Base-by-base conservation (phyloP, 2,113 vertebrate species). In the Hemichromis elongatus region DNA sequence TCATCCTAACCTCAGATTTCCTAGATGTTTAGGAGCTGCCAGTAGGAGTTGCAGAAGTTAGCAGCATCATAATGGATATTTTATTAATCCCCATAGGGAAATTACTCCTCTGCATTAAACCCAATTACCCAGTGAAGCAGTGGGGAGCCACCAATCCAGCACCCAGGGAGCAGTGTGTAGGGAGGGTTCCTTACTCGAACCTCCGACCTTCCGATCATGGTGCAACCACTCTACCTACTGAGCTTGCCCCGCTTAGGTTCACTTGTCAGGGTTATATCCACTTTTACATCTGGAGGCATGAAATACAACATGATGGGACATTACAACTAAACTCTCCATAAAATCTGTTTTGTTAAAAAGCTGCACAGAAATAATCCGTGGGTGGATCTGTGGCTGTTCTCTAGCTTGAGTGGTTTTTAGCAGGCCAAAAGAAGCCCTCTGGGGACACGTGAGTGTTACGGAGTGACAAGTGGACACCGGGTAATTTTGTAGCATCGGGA, bases 401-500 rank as follows among this genome's bases (percentile, higher is more conserved):
- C 19, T 9, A 14, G n/a, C 68, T 81, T 3, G 5, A 81, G 80
- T 47, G 79, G 13, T 68, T 89, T 90, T 82, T 33, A 63, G 55
- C 7, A 3, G 52, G 80, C 77, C 79, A 8, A 68, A 83, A 50
- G 73, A 78, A 42, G 21, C 79, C 53, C 55, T 86, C 56, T 19
- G 56, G 77, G 63, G 14, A 30, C 37, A 81, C 70, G 35, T 21
- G 73, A 83, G 81, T 55, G 24, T 83, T 80, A 40, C 14, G 24
- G 55, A 82, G 81, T 45, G 80, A 85, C 45, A 75, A 83, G 70
- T 2, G 79, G 77, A 83, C 45, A 47, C 37, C 1, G 83, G 88
- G 85, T 90, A 18, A 89, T 89, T 85, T 59, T 84, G 73, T 80
- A 89, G 88, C 85, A 79, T 79, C 59, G 19, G 4, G 61, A 70